Evolutionary conservation across 2,888 invertebrate genomes (phyloP), one percentile per base, ranked within the genome.

Genomic region (Rhagonycha lutea): DNA sequence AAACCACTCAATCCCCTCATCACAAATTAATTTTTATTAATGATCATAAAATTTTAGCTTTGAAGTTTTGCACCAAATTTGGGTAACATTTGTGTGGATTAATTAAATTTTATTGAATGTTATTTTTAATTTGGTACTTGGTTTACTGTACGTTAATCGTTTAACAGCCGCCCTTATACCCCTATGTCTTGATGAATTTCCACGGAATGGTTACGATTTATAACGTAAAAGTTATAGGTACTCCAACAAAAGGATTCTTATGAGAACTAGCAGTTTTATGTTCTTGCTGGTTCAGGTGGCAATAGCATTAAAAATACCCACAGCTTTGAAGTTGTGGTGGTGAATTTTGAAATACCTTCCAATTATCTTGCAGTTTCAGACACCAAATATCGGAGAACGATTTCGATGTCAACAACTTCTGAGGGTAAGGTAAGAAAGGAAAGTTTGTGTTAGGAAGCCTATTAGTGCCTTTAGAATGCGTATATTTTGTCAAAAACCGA

Each of bases 1-100:
- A 75, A 67, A 72, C 14, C 72, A 28, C 75, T 71, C 72, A 47
- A 26, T 18, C 62, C 60, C 74, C 61, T 74, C 65, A 24, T 63
- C 63, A 24, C 63, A 29, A 62, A 73, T 61, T 68, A 47, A 74
- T 69, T 65, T 61, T 70, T 63, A 67, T 62, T 68, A 61, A 70
- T 70, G 68, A 74, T 68, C 47, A 11, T 47, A 23, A 32, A 65
- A 24, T n/a, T 23, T 23, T 62, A 24, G 23, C 28, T 71, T 60
- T 32, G 14, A 29, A 11, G 12, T 68, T 71, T 62, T 32, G 9
- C 23, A 18, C 60, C 60, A 12, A 61, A 61, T n/a, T 32, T 23
- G 47, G 29, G 14, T 61, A 61, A 69, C 24, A 8, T 69, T 62
- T 29, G 14, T 24, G 14, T 61, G 61, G 28, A 61, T 69, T 61